Percentiles rank a stretch among this genome's conserved stretches.
phyloP scores from a whole-genome alignment of 2,797 vertebrate genomes.

The Yasuhikotakia modesta region DNA sequence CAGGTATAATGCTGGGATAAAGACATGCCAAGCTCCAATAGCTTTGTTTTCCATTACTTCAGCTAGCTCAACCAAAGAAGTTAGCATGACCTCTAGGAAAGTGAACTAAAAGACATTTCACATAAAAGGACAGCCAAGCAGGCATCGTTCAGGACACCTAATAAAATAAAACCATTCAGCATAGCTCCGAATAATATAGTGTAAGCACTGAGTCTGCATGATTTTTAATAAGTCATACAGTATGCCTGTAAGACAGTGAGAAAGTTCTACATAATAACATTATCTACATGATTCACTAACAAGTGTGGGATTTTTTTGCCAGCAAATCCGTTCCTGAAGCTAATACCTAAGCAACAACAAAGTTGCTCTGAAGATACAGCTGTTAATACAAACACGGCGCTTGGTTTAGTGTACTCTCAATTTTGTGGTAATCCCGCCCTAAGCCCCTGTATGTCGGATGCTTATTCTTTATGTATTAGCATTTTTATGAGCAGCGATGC shows the following conservation, averaged over 20 bases:
- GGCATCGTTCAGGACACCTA: conserved; percentile 18
- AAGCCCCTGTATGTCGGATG: conserved; percentile 35
- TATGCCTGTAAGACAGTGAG: conserved; percentile 5
- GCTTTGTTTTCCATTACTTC: conserved; percentile 22
- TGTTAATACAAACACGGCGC: conserved; percentile 34
- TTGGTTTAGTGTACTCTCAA: conserved; percentile 28
- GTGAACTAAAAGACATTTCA: background rate
- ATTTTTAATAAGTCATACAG: conserved; percentile 11
- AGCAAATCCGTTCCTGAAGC: conserved; percentile 22
- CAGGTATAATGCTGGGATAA: conserved; percentile 43
- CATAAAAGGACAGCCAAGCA: background rate
- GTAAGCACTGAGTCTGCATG: background rate
- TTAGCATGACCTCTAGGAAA: background rate
- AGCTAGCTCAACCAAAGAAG: conserved; percentile 8
- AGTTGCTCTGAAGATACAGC: conserved; percentile 2
- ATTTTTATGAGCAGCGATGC: conserved; percentile 58
- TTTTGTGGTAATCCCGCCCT: conserved; percentile 47
- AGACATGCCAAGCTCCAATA: conserved; percentile 31
- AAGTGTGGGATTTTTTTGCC: background rate
- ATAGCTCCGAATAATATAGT: conserved; percentile 12
- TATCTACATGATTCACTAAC: conserved; percentile 1
- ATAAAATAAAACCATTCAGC: background rate
- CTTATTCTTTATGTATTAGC: conserved; percentile 44
- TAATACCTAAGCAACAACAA: conserved; percentile 22
- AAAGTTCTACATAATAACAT: conserved; percentile 14